Conservation (phyloP, 2,113 vertebrate species). For the Xenopus laevis region DNA sequence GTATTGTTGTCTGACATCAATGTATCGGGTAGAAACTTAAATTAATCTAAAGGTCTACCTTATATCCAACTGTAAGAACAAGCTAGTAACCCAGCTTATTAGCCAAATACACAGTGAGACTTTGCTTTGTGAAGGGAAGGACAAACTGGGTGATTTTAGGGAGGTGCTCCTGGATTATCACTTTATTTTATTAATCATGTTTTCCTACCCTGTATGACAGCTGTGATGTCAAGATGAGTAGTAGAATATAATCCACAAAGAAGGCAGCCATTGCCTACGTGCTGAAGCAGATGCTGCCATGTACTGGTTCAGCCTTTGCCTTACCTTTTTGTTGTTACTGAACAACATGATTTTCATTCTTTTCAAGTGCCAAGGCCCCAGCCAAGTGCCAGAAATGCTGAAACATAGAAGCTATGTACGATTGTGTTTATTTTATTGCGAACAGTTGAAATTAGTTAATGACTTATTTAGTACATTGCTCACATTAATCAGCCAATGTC, state of each 20-base stretch:
- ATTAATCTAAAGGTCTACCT: neutral
- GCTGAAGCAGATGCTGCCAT: slow-evolving; percentile 50
- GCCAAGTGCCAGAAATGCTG: slow-evolving; percentile 26
- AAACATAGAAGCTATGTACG: slow-evolving; percentile 26
- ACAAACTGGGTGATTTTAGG: slow-evolving; percentile 47
- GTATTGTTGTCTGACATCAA: too few species aligned
- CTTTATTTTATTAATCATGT: slow-evolving; percentile 54
- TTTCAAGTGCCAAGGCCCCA: slow-evolving; percentile 48
- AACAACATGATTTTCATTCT: slow-evolving; percentile 47
- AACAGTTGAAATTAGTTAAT: too few species aligned
- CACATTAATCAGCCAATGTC: too few species aligned
- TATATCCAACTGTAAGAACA: slow-evolving; percentile 13
- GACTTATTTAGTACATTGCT: too few species aligned
- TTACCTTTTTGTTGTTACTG: slow-evolving; percentile 39
- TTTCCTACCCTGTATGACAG: slow-evolving; percentile 55
- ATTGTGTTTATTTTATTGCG: neutral
- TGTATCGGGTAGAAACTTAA: too few species aligned
- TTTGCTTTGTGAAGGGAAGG: slow-evolving; percentile 33
- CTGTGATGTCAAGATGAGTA: slow-evolving; percentile 44
- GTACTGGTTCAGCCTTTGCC: slow-evolving; percentile 29
- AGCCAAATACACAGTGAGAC: slow-evolving; percentile 47
- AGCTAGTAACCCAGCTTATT: slow-evolving; percentile 24
- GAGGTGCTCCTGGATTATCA: slow-evolving; percentile 45
- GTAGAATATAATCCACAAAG: slow-evolving; percentile 45
- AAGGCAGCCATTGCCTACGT: slow-evolving; percentile 50